Conservation (phyloP, 2,888 invertebrate species). For the Dicycla oo region DNA sequence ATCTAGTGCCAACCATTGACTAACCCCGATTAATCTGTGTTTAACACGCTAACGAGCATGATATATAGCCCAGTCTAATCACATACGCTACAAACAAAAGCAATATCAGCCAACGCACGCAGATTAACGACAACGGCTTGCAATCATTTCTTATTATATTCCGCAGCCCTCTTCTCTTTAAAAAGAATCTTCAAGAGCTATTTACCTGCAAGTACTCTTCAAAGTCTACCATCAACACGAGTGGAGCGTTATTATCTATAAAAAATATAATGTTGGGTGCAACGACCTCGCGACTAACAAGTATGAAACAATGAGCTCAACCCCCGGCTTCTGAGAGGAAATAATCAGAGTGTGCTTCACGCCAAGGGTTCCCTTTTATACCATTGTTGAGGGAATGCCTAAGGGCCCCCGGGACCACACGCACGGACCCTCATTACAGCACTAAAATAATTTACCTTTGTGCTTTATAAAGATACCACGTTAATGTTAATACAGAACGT, state of each 20-base stretch:
- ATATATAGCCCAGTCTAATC: constrained; percentile 37
- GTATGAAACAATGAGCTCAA: constrained; percentile 75
- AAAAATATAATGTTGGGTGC: constrained; percentile 67
- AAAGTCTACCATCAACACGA: constrained; percentile 55
- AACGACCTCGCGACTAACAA: constrained; percentile 76
- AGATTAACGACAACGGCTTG: constrained; percentile 17
- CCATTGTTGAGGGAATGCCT: constrained; percentile 72
- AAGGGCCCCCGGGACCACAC: constrained; percentile 69
- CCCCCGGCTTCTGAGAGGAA: constrained; percentile 77
- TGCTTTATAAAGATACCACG: constrained; percentile 60
- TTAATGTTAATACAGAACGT: constrained; percentile 58
- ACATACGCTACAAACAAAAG: constrained; percentile 43
- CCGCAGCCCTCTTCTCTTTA: constrained; percentile 16
- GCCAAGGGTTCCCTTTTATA: constrained; percentile 72
- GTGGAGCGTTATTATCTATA: constrained; percentile 50
- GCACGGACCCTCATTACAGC: constrained; percentile 75
- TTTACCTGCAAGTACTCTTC: constrained; percentile 52
- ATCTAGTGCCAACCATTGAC: constrained; percentile 45
- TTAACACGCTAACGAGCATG: constrained; percentile 44
- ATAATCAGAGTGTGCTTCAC: constrained; percentile 80
- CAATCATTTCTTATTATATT: constrained; percentile 35
- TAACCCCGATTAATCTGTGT: constrained; percentile 46
- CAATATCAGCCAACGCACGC: constrained; percentile 27
- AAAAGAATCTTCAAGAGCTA: constrained; percentile 39
- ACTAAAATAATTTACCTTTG: constrained; percentile 80